Base-by-base conservation (phyloP, 1,140 invertebrate species). In the Drosophila nigrodunni region DNA sequence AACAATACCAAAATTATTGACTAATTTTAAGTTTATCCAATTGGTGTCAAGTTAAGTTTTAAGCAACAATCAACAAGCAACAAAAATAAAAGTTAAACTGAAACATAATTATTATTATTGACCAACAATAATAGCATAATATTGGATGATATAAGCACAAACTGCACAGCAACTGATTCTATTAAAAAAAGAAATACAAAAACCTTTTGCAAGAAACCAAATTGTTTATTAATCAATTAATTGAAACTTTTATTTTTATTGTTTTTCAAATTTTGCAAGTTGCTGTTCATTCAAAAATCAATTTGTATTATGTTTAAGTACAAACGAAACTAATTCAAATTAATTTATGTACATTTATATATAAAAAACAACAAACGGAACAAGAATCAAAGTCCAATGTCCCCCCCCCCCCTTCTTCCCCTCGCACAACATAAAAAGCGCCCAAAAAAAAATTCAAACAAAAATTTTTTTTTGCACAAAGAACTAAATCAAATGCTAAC, bases 11-110 rank as follows among this genome's bases (percentile, higher is more conserved):
- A 83, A 83, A 83, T 83, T 30, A 30, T 6, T 83, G 46, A 70
- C 67, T 83, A 83, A 80, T 77, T 85, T 85, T 83, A 85, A 85
- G 81, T 80, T 83, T 10, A 66, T 50, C 55, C 55, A 70, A 82
- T 82, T 82, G 78, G 79, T 77, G 78, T 82, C 68, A 75, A 82
- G 75, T 79, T 78, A 82, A 47, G 50, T 75, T 64, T 69, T 82
- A 82, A 86, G 81, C 68, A 85, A 21, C 18, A 21, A 21, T 0
- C 18, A 21, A 21, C 18, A 21, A 21, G 18, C 18, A 21, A 21
- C 68, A 64, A 69, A 67, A 43, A 54, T 7, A 37, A 25, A 5
- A 15, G 15, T 15, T 15, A 15, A 8, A 62, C 10, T 39, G 50
- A 18, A 37, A 61, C 37, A 18, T 49, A 37, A 50, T 21, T 35